Conservation (phyloP, 2,888 invertebrate species). For the Melipona bicolor region DNA sequence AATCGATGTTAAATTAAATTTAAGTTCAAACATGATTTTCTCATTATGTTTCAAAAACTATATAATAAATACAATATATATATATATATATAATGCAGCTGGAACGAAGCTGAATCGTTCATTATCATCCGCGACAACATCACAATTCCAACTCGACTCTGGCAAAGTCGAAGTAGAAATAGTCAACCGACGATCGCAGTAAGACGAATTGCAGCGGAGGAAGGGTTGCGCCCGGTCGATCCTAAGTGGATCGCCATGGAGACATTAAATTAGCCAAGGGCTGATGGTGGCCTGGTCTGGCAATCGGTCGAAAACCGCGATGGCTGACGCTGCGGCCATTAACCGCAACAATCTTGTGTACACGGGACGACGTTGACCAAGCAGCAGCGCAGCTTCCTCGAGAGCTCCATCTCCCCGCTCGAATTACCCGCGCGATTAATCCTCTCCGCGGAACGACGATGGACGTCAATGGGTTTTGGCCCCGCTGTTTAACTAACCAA, state of each 20-base stretch:
- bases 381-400: not conserved
- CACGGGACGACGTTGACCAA: constrained; percentile 31
- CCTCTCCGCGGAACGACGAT: constrained; percentile 25
- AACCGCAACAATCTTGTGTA: constrained; percentile 71
- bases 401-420: constrained; percentile 37
- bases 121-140: not conserved
- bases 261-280: constrained; percentile 69
- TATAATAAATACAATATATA: too few relatives aligned
- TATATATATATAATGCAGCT: too few relatives aligned
- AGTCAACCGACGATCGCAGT: not conserved
- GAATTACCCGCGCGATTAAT: constrained; percentile 52
- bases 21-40: too few relatives aligned
- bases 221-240: constrained; percentile 23
- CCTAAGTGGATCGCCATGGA: constrained; percentile 66
- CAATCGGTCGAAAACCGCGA: constrained; percentile 67
- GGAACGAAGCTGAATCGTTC: not conserved
- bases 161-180: constrained; percentile 1
- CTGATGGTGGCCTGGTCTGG: constrained; percentile 45
- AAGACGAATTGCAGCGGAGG: constrained; percentile 12
- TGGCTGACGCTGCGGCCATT: constrained; percentile 61
- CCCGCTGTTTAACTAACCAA: constrained; percentile 15
- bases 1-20: too few relatives aligned
- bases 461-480: not conserved
- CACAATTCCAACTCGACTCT: constrained; percentile 8
- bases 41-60: too few relatives aligned